Conservation (phyloP, 2,113 vertebrate species). For the Corythornis madagascariensis region DNA sequence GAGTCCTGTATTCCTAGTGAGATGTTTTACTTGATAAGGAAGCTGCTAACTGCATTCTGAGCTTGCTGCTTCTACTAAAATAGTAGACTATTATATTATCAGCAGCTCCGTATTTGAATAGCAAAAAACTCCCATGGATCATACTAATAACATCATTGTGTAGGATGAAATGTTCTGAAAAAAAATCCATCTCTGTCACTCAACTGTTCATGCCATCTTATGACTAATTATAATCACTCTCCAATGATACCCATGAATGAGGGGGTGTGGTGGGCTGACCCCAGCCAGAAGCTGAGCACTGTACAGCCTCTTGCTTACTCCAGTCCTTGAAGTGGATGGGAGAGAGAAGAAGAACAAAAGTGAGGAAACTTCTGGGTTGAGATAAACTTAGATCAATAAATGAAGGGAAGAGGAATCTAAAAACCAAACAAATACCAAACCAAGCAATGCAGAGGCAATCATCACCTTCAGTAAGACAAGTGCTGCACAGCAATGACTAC, state of each 20-base stretch:
- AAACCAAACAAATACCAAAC: accelerated
- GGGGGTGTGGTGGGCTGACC: neutral
- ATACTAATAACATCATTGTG: neutral
- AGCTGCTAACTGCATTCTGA: neutral
- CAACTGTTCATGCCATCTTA: neutral
- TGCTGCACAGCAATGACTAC: neutral
- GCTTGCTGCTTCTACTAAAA: neutral
- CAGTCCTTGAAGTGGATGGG: neutral
- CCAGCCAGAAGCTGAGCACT: neutral
- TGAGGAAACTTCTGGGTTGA: neutral
- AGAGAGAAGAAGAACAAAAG: neutral
- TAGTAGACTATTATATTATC: neutral
- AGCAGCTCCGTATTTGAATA: neutral
- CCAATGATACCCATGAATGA: neutral
- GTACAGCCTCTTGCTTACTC: neutral
- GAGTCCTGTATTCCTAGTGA: neutral
- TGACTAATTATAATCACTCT: neutral
- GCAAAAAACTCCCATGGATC: neutral
- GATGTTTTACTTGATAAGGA: neutral
- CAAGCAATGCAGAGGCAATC: neutral
- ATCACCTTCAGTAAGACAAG: neutral
- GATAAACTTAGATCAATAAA: neutral
- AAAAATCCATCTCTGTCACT: neutral
- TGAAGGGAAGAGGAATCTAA: neutral
- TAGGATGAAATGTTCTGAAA: neutral